Evolutionary conservation across 2,797 vertebrate genomes (phyloP).

Genomic region (Megalops cyprinoides): DNA sequence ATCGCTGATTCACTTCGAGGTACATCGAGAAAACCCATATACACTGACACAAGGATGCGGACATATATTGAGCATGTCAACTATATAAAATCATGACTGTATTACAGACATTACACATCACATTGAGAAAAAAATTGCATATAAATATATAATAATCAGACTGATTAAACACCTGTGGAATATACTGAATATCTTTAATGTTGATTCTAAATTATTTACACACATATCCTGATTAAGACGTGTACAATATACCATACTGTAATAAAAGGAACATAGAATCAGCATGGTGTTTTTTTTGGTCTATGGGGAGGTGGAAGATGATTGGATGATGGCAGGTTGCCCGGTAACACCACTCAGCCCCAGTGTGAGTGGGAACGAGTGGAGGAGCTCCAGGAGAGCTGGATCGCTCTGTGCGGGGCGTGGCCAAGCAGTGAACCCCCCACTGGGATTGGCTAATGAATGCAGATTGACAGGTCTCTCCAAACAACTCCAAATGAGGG

Average conservation of each 20-base stretch:
- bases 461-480: background rate
- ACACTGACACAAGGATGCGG: background rate
- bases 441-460: background rate
- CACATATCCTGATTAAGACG: too few species aligned
- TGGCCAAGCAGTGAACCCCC: background rate
- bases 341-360: constrained; percentile 4
- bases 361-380: background rate
- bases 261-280: background rate
- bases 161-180: background rate
- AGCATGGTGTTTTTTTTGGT: background rate
- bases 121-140: background rate
- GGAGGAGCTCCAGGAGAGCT: background rate
- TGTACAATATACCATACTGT: too few species aligned
- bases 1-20: background rate
- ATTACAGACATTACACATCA: background rate
- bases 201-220: background rate
- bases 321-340: constrained; percentile 12
- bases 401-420: background rate
- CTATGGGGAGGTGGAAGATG: background rate
- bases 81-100: background rate
- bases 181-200: too few species aligned
- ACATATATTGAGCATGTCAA: background rate
- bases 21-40: background rate
- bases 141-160: background rate
- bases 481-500: background rate